These are phyloP conservation scores for Hylia prasina DNA, from an alignment of 2,113 vertebrate genomes.

Conservation along the genomic window DNA sequence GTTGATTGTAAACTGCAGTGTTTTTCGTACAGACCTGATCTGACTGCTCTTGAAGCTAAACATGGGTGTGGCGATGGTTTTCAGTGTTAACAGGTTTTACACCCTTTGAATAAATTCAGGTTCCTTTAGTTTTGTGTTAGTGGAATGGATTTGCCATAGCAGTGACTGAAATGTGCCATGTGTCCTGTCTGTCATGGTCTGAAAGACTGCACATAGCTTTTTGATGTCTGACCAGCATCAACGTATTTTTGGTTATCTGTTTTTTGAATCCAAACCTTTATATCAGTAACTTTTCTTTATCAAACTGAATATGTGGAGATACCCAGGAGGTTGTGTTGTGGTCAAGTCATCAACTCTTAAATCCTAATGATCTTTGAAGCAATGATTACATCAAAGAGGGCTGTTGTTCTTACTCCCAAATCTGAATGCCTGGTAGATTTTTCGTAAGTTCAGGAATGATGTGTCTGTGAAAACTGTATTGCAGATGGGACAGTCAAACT, in stretches of 20 bases:
- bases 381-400: not conserved
- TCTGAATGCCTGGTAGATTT: not conserved
- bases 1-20: not conserved
- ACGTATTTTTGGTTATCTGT: not conserved
- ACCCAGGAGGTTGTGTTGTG: not conserved
- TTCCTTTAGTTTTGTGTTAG: not conserved
- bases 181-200: not conserved
- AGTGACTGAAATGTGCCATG: not conserved
- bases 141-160: not conserved
- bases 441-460: not conserved
- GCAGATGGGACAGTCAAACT: not conserved
- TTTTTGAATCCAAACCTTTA: not conserved
- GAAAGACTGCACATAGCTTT: not conserved
- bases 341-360: not conserved
- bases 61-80: not conserved
- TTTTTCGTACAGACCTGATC: not conserved
- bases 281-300: not conserved
- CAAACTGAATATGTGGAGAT: not conserved
- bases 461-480: not conserved
- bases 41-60: not conserved
- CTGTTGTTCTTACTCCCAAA: not conserved
- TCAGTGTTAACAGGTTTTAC: not conserved
- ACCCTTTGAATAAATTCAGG: not conserved
- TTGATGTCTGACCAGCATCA: not conserved
- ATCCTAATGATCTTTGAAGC: not conserved